phyloP scores from a whole-genome alignment of 2,888 invertebrate genomes.

The Mythimna vitellina region DNA sequence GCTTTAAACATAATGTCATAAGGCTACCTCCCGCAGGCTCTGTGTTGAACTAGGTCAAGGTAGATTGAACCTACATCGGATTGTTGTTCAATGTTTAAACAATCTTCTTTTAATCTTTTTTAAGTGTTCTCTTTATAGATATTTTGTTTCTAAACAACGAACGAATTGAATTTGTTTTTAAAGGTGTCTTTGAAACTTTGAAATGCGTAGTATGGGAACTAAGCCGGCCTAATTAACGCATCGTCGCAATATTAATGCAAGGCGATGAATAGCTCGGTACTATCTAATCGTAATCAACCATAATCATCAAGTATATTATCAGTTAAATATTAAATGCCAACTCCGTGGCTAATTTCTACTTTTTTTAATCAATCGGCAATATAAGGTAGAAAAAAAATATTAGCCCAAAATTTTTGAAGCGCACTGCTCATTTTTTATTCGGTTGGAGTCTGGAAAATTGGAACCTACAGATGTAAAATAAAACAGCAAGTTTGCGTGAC shows the following conservation, averaged over 20 bases:
- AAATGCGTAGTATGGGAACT: neutral
- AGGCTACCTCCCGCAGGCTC: constrained; percentile 52
- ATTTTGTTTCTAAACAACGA: constrained; percentile 8
- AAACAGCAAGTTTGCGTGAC: neutral
- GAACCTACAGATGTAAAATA: neutral
- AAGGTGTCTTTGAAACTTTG: neutral
- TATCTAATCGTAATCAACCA: constrained; percentile 15
- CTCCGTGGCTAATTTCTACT: constrained; percentile 1
- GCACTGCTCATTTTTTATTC: no score
- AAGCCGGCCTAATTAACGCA: neutral
- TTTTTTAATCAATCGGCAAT: neutral
- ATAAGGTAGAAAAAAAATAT: no score
- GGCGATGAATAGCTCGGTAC: neutral
- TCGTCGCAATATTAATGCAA: constrained; percentile 7
- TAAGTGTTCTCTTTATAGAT: constrained; percentile 17
- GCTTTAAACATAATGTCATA: constrained; percentile 41
- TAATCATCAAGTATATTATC: neutral
- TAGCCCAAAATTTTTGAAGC: neutral
- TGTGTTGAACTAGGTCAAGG: constrained; percentile 63
- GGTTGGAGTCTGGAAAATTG: neutral
- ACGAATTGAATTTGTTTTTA: constrained; percentile 12
- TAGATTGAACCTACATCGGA: constrained; percentile 17
- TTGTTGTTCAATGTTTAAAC: constrained; percentile 40
- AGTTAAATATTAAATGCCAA: constrained; percentile 1
- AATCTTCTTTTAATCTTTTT: constrained; percentile 30